Percentiles rank a stretch among this genome's conserved stretches.
phyloP scores from a whole-genome alignment of 2,797 vertebrate species.

The Sphenodon punctatus region DNA sequence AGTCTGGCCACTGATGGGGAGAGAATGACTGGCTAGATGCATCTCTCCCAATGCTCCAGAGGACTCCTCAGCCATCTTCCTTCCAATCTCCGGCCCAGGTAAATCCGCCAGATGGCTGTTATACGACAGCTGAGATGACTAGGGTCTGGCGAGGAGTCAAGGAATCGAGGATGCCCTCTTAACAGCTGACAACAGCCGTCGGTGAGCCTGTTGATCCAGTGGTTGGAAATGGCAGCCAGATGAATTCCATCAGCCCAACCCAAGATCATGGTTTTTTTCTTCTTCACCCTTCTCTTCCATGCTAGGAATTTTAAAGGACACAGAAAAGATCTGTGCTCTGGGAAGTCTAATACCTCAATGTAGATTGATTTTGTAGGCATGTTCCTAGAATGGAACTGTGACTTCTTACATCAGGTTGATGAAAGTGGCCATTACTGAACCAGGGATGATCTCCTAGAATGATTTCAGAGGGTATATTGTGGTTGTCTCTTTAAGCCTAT shows the following conservation, averaged over 20 bases:
- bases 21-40: too few relatives aligned
- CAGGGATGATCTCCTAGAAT: background rate
- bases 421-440: background rate
- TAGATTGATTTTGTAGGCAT: background rate
- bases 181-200: too few relatives aligned
- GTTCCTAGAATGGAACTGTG: background rate
- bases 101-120: too few relatives aligned
- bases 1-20: too few relatives aligned
- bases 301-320: background rate
- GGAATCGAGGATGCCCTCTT: too few relatives aligned
- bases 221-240: rapidly evolving
- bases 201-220: too few relatives aligned
- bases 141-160: too few relatives aligned
- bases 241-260: background rate
- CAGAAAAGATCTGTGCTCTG: background rate
- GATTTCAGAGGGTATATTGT: background rate
- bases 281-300: background rate
- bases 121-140: too few relatives aligned
- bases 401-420: background rate
- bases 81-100: too few relatives aligned
- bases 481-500: too few relatives aligned
- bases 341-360: background rate
- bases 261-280: background rate
- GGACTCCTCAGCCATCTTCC: too few relatives aligned
- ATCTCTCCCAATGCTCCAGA: too few relatives aligned